These are phyloP conservation scores for Diceros bicornis DNA, from an alignment of 2,797 vertebrate species.

Conservation along the genomic window DNA sequence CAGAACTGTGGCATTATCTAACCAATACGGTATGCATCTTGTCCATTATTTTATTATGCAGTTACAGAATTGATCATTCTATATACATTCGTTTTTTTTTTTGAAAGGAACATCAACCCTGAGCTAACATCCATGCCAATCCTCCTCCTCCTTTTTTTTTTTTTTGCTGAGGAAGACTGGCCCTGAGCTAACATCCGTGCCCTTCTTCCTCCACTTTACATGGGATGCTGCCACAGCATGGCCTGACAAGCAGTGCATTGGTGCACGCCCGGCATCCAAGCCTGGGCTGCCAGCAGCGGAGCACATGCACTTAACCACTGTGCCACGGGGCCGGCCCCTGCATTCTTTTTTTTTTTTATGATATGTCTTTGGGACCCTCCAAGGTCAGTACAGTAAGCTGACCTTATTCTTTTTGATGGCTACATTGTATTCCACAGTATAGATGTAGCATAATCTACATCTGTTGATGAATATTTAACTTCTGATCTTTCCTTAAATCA, in stretches of 20 bases:
- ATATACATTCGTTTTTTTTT: neutral
- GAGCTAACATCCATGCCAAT: no score
- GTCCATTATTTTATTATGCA: neutral
- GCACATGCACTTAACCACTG: no score
- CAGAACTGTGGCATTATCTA: neutral
- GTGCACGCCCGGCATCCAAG: no score
- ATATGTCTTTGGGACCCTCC: neutral
- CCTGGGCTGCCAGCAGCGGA: no score
- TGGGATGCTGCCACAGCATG: no score
- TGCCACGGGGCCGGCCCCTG: no score
- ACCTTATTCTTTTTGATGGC: neutral
- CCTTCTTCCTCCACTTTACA: no score
- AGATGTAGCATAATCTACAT: neutral
- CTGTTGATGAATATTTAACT: neutral
- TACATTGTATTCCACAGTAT: neutral
- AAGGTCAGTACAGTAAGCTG: neutral
- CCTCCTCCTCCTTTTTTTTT: no score
- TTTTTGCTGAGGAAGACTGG: no score
- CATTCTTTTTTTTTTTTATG: neutral
- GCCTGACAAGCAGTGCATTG: no score
- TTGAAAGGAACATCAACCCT: no score
- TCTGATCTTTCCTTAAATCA: neutral
- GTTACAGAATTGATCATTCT: neutral
- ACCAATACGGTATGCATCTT: neutral
- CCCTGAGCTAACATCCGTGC: no score